A percentile compares a stretch with the other conserved stretches of the same genome.
These are phyloP conservation scores for Habrosyne pyritoides DNA, from an alignment of 2,888 invertebrate species.

Conservation along the genomic window DNA sequence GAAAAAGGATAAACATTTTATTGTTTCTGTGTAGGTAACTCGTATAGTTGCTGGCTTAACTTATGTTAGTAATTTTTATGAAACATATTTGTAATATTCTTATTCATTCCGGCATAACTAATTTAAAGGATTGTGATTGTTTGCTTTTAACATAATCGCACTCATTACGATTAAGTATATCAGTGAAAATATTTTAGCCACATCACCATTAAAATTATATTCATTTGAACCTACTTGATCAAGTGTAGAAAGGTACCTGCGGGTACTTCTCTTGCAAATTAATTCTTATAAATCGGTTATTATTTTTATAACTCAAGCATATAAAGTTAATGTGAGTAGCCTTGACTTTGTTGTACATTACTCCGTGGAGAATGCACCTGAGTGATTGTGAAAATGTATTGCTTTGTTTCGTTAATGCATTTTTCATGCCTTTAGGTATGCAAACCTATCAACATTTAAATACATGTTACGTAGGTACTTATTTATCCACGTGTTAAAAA, in stretches of 20 bases:
- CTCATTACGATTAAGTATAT: too few species aligned
- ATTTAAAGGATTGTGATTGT: too few species aligned
- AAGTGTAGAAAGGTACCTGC: too few species aligned
- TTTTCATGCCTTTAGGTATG: not conserved
- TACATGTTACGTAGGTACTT: not conserved
- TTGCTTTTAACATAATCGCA: too few species aligned
- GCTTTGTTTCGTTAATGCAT: conserved; percentile 3
- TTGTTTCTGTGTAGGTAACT: not conserved
- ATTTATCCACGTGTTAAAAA: not conserved
- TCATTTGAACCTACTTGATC: too few species aligned
- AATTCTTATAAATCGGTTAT: not conserved
- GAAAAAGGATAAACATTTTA: conserved; percentile 12
- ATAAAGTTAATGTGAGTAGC: conserved; percentile 1
- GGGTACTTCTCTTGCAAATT: not conserved
- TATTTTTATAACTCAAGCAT: not conserved
- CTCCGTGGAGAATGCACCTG: conserved; percentile 4
- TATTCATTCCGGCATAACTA: too few species aligned
- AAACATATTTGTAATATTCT: too few species aligned
- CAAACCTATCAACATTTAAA: conserved; percentile 1
- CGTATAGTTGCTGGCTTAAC: too few species aligned
- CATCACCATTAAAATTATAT: too few species aligned
- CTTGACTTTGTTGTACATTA: conserved; percentile 7
- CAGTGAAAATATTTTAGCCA: too few species aligned
- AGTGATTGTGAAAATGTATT: conserved; percentile 7
- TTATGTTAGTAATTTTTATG: too few species aligned